These are phyloP conservation scores for Palythoa grandiflora DNA, from an alignment of 92 coral and sea anemone genomes.

Conservation along the genomic window DNA sequence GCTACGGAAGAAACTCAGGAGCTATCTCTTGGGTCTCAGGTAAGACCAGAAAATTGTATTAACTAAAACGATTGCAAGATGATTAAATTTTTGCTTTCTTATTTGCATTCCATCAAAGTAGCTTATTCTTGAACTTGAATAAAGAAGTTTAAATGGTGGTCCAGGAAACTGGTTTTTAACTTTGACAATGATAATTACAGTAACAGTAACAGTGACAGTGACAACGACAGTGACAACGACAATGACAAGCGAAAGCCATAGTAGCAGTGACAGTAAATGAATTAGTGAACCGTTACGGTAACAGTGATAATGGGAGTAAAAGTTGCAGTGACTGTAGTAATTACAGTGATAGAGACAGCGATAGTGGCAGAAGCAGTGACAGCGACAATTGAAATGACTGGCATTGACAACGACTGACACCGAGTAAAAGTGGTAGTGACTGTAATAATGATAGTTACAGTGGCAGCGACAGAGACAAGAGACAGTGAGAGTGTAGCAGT, in stretches of 20 bases:
- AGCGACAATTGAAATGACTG: too few species aligned
- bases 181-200: too few species aligned
- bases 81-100: not conserved
- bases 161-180: too few species aligned
- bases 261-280: too few species aligned
- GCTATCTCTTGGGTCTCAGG: conserved; percentile 61
- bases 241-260: too few species aligned
- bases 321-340: too few species aligned
- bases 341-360: not conserved
- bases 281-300: too few species aligned
- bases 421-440: not conserved
- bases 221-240: not conserved
- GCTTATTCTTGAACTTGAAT: not conserved
- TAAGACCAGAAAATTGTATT: not conserved
- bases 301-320: too few species aligned
- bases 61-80: not conserved
- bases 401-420: not conserved
- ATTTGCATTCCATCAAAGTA: not conserved
- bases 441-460: too few species aligned
- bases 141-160: not conserved
- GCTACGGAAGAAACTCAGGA: conserved; percentile 78
- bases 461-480: too few species aligned
- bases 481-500: too few species aligned
- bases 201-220: not conserved
- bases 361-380: too few species aligned